Conservation (phyloP, 2,113 vertebrate species). For the Eclectus roratus region DNA sequence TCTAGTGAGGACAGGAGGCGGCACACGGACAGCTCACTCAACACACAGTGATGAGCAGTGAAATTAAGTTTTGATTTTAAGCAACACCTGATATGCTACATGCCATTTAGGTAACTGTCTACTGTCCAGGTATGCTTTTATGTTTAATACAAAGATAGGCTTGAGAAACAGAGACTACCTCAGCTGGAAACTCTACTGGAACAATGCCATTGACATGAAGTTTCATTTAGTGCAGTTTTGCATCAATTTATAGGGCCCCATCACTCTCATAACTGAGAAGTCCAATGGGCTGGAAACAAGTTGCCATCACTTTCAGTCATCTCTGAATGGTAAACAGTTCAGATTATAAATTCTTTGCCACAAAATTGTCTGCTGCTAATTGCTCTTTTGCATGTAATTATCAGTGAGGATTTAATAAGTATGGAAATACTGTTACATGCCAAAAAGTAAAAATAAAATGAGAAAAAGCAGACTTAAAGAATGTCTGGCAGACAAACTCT, state of each 20-base stretch:
- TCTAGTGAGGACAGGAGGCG: background rate
- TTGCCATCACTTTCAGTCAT: slow-evolving; percentile 64
- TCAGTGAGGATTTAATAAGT: slow-evolving; percentile 55
- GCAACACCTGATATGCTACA: background rate
- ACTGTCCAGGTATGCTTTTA: slow-evolving; percentile 9
- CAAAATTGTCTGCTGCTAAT: slow-evolving; percentile 65
- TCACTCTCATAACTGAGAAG: background rate
- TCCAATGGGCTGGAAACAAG: slow-evolving; percentile 53
- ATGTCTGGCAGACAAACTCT: slow-evolving; percentile 55
- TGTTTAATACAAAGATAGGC: slow-evolving; percentile 47
- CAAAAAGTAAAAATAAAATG: slow-evolving; percentile 64
- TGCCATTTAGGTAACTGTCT: slow-evolving; percentile 37
- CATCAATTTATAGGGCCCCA: background rate
- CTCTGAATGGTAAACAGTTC: slow-evolving; percentile 70
- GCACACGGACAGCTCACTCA: background rate
- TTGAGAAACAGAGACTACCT: slow-evolving; percentile 49
- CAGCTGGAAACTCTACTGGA: slow-evolving; percentile 61
- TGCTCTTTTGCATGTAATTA: slow-evolving; percentile 66
- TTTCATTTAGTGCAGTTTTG: slow-evolving; percentile 63
- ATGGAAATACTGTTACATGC: slow-evolving; percentile 55
- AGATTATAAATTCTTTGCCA: slow-evolving; percentile 70
- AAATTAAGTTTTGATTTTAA: slow-evolving; percentile 27
- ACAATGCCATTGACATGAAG: slow-evolving; percentile 51
- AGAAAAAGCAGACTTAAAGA: slow-evolving; percentile 51
- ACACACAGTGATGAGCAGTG: background rate